Percentiles rank a stretch among this genome's conserved stretches.
Conservation (phyloP, 2,797 vertebrate species). For the Furcifer pardalis region DNA sequence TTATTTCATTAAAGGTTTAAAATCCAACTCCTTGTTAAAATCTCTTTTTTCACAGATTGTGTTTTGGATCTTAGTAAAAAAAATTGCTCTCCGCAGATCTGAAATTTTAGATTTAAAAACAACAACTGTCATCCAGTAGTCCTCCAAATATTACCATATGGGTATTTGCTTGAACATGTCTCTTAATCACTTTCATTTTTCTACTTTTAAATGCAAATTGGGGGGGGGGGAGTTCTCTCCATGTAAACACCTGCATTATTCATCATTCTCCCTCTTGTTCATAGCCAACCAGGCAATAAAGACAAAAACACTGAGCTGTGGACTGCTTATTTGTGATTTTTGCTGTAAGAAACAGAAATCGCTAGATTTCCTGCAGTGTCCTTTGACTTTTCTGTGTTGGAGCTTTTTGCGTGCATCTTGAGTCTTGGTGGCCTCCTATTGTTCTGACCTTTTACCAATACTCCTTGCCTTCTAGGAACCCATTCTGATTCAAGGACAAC, state of each 20-base stretch:
- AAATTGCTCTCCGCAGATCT: constrained; percentile 13
- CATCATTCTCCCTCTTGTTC: background rate
- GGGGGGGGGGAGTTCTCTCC: background rate
- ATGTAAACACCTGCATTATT: constrained; percentile 20
- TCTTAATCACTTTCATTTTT: constrained; percentile 24
- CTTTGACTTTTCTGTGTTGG: background rate
- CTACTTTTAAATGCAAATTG: constrained; percentile 19
- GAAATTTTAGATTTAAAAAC: constrained; percentile 32
- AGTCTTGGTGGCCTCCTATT: background rate
- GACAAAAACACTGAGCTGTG: background rate
- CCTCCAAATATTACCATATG: constrained; percentile 39
- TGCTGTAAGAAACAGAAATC: background rate
- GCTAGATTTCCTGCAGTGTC: background rate
- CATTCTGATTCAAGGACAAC: background rate
- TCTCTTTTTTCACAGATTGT: background rate
- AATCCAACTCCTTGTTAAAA: constrained; percentile 17
- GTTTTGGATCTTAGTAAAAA: constrained; percentile 19
- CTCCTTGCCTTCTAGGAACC: background rate
- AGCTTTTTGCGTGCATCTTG: background rate
- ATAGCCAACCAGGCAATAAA: background rate
- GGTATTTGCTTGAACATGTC: constrained; percentile 4
- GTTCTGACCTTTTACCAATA: background rate
- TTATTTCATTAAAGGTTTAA: constrained; percentile 33
- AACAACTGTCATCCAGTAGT: constrained; percentile 34
- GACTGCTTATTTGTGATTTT: constrained; percentile 2